Base-by-base conservation (phyloP, 2,113 vertebrate genomes). In the Plecturocebus donacophilus region DNA sequence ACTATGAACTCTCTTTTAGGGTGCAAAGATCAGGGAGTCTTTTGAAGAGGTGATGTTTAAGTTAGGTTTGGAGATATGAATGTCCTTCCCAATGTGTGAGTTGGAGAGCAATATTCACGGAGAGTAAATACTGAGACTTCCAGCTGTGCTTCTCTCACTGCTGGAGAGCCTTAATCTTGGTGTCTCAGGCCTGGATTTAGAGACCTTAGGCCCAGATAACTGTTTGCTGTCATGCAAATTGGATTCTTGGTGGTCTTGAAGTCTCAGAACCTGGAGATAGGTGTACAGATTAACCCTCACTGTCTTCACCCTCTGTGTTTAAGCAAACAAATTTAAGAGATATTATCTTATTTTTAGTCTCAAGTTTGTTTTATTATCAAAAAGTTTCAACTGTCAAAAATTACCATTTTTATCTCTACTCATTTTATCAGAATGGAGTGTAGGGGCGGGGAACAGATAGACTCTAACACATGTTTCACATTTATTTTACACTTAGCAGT, bases 321-420 rank as follows among this genome's bases (percentile, higher is more conserved):
- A 96, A 94, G 68, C 19, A 95, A 96, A 84, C 30, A 86, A 11
- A 81, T 47, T 92, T 77, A 97, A 90, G 64, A 88, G 75, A 27
- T 81, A 90, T 20, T 21, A 68, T 92, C 80, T 96, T 30, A 79
- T 49, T 94, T 93, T 91, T 94, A 68, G 85, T 47, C 52, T 56
- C 13, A 81, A 73, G 10, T 81, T 58, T 64, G 76, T 66, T 93
- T 95, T 80, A 73, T 83, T 56, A n/a, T 38, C 54, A 85, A 61
- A 70, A 92, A 45, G 8, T 68, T 95, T 91, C 75, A 91, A 45
- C 38, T 89, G 38, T 95, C 73, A 56, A 84, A 97, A 94, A 84
- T 64, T 40, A 42, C 6, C 38, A 66, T 82, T 73, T 93, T 95
- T 90, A 73, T 76, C 61, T 87, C 13, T 70, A 6, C 38, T 88